Percentiles rank a stretch among this genome's conserved stretches.
Evolutionary conservation across 2,888 invertebrate species (phyloP).

Genomic region (Nomada fucata): DNA sequence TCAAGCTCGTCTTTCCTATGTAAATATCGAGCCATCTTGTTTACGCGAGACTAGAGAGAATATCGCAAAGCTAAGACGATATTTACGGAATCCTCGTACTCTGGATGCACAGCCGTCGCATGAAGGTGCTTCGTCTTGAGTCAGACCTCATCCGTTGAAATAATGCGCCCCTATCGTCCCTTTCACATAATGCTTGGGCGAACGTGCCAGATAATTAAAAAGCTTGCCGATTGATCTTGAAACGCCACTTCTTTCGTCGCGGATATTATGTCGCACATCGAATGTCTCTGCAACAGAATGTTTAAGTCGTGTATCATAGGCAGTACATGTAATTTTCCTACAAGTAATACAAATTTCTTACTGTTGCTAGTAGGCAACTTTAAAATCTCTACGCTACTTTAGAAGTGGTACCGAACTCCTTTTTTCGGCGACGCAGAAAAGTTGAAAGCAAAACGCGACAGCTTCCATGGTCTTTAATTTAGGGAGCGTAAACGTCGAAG

Average conservation of each 20-base stretch:
- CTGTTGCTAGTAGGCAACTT: neutral
- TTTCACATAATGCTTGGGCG: neutral
- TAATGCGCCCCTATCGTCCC: conserved; percentile 7
- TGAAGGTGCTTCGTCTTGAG: conserved; percentile 3
- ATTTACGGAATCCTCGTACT: conserved; percentile 17
- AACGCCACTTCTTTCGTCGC: too few relatives aligned
- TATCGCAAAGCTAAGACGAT: conserved; percentile 40
- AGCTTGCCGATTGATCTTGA: neutral
- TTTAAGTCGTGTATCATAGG: too few relatives aligned
- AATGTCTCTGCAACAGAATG: too few relatives aligned
- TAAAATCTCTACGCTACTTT: too few relatives aligned
- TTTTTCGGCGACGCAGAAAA: neutral
- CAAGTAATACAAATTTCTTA: too few relatives aligned
- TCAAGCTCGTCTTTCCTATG: conserved; percentile 47
- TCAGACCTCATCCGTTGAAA: conserved; percentile 17
- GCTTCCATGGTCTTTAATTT: conserved; percentile 16
- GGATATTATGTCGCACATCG: too few relatives aligned
- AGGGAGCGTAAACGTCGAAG: neutral
- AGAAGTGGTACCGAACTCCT: too few relatives aligned
- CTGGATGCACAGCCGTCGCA: neutral
- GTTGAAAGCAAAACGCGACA: neutral
- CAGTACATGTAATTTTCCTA: too few relatives aligned
- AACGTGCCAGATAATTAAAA: neutral
- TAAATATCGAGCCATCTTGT: conserved; percentile 48
- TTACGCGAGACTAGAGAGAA: conserved; percentile 41